phyloP scores from a whole-genome alignment of 2,113 vertebrate species.

The Clarias magur region DNA sequence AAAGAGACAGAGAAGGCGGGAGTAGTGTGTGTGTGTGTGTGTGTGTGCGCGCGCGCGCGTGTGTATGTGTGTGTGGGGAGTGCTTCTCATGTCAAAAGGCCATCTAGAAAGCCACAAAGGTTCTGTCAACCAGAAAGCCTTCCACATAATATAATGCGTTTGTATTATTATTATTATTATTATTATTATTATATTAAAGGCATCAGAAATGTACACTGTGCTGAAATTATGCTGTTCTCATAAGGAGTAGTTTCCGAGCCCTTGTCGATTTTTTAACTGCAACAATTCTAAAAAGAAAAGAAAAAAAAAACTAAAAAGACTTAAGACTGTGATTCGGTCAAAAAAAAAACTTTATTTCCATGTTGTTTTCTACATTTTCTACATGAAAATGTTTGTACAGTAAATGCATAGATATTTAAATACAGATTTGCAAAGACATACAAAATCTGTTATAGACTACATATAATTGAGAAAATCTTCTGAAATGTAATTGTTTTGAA shows the following conservation, averaged over 20 bases:
- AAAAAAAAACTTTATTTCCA: neutral
- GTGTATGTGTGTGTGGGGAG: neutral
- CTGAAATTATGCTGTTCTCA: neutral
- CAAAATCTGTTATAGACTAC: neutral
- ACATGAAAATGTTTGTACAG: neutral
- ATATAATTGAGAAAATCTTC: neutral
- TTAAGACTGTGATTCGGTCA: too few species aligned
- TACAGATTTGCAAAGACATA: neutral
- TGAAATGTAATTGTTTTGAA: neutral
- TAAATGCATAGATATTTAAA: neutral
- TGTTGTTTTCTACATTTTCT: neutral
- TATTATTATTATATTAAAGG: too few species aligned
- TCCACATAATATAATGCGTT: neutral
- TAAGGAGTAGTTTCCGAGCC: neutral
- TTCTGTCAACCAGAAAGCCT: slow-evolving; percentile 18
- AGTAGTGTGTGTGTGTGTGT: neutral
- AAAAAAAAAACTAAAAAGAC: too few species aligned
- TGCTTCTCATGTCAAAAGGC: slow-evolving; percentile 44
- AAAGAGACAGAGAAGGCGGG: neutral
- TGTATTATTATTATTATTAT: neutral
- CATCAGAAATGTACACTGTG: neutral
- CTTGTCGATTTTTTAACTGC: too few species aligned
- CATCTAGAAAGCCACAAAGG: slow-evolving; percentile 26
- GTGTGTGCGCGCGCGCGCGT: slow-evolving; percentile 6
- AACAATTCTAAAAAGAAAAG: too few species aligned